These are phyloP conservation scores for Pogonophryne albipinna DNA, from an alignment of 2,797 vertebrate species.

Conservation along the genomic window DNA sequence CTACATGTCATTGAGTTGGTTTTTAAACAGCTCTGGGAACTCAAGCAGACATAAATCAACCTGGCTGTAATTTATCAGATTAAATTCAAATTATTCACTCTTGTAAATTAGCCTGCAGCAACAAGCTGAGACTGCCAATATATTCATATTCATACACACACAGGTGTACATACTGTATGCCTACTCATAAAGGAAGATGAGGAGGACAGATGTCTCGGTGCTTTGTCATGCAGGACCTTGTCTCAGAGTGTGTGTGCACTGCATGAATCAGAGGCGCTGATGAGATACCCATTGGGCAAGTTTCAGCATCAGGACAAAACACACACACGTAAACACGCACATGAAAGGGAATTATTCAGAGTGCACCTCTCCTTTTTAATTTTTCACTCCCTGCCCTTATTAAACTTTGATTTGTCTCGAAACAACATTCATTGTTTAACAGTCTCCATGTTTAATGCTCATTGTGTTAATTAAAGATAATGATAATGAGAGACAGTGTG, in stretches of 20 bases:
- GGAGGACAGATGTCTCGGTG: conserved; percentile 41
- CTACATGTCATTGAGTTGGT: neutral
- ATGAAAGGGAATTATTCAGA: conserved; percentile 85
- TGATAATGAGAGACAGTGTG: conserved; percentile 51
- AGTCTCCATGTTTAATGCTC: conserved; percentile 71
- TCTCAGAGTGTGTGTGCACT: conserved; percentile 10
- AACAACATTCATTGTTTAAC: conserved; percentile 68
- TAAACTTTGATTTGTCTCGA: conserved; percentile 79
- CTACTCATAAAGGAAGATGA: neutral
- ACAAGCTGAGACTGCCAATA: conserved; percentile 32
- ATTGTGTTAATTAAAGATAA: conserved; percentile 75
- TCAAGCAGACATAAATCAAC: conserved; percentile 51
- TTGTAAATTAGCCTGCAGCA: conserved; percentile 39
- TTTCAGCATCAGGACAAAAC: conserved; percentile 45
- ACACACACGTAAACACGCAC: conserved; percentile 54
- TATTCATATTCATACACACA: neutral
- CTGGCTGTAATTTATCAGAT: conserved; percentile 50
- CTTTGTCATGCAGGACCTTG: conserved; percentile 47
- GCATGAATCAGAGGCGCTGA: conserved; percentile 38
- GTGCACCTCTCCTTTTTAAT: conserved; percentile 29
- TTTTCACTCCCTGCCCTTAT: conserved; percentile 58
- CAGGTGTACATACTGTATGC: conserved; percentile 2
- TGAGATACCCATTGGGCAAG: conserved; percentile 39
- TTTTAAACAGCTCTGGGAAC: conserved; percentile 46
- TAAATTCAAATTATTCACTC: conserved; percentile 23